Base-by-base conservation (phyloP, 2,113 vertebrate species). In the Himantopus leucocephalus region DNA sequence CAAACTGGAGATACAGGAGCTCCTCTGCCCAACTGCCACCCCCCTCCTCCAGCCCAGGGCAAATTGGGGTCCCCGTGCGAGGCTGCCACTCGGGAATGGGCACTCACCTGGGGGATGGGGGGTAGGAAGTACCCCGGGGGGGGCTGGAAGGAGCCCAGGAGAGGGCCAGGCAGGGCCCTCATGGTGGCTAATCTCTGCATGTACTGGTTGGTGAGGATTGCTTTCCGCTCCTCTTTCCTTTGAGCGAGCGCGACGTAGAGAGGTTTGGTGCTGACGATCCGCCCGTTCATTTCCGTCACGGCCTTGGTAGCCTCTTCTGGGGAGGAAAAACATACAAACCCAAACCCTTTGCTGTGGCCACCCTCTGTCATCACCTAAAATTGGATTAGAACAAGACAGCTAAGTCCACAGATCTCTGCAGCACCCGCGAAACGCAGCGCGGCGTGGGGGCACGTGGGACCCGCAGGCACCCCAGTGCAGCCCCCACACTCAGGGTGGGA, bases 271-370 rank as follows among this genome's bases (percentile, higher is more conserved):
- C 99, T 98, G 78, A 99, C 98, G 1, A 99, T 99, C 32, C 99
- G 97, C 35, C 99, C 99, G 0, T 99, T 99, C 99, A 99, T 99
- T 94, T 99, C 99, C 0, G 99, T 99, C 75, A 99, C 99, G 0
- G 99, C 99, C 97, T 99, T 99, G 6, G 99, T 99, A 6, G 99
- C 99, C 96, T 99, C 99, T 96, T 99, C 99, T 43, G 99, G 99
- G 68, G 99, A 99, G 48, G 99, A 99, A 98, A 99, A 99, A 97
- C 99, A 99, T 92, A 99, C 99, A 94, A 99, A 99, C 48, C 99
- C 99, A 96, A 99, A 99, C 71, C 99, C 99, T 96, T 99, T 99
- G 98, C 99, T 99, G 97, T 99, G 99, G 91, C 98, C 98, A 78
- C 98, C 98, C 35, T 99, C 99, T 20, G 98, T 99, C 99, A 99